Base-by-base conservation (phyloP, 2,113 vertebrate species). In the Gavialis gangeticus region DNA sequence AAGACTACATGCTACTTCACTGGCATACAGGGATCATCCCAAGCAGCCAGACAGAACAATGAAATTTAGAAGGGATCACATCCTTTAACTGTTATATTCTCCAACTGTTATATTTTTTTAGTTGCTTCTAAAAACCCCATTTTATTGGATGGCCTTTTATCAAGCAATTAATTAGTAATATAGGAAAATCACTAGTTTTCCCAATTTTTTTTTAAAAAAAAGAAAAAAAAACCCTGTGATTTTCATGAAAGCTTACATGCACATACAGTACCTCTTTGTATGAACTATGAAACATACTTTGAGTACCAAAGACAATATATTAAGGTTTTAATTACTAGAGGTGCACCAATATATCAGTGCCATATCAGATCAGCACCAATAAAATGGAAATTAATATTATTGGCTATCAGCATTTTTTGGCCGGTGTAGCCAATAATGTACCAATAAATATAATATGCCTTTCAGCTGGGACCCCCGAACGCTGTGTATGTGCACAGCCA, bases 11-110 rank as follows among this genome's bases (percentile, higher is more conserved):
- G 1, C 89, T 93, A 57, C 91, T 92, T 84, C 82, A 63, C 59
- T 83, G 85, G 83, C 96, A 95, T 94, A 84, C 90, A 63, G 66
- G 24, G n/a, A 78, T 93, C 95, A 75, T 85, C 80, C 89, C 18
- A 55, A 92, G 88, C 92, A 96, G 94, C 84, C 75, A 91, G 85
- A 97, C 84, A 88, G 95, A 95, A 28, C 55, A 79, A 28, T 84
- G 63, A 19, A 56, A 81, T 95, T 89, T 95, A 87, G 94, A 93
- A 34, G 82, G 67, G 63, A 34, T 82, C 75, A 91, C 54, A 55
- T 69, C 80, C 80, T 82, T 11, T 17, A 80, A 66, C 62, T 73
- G 86, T n/a, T 64, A 1, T 19, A 64, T 67, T 59, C 69, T 92
- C 75, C 28, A 58, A 66, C 34, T 34, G 34, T 34, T 34, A 34